Evolutionary conservation across 2,888 invertebrate species (phyloP), one percentile per base, ranked within the genome.

Genomic region (Eupelmus urozonus): DNA sequence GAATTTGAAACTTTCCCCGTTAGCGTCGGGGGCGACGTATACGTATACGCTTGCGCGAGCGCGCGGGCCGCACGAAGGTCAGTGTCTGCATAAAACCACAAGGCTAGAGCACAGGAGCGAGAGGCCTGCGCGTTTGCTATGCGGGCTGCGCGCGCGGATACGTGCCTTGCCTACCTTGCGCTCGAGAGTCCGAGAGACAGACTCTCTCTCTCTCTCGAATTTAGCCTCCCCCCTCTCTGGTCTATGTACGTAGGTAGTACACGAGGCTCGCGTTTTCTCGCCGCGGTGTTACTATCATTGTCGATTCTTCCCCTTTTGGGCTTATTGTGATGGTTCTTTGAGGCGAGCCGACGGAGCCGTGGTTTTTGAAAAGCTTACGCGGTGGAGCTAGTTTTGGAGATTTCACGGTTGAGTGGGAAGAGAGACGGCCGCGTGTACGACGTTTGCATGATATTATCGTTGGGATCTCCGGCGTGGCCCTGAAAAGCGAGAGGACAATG

Each of bases 1-100:
- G 85, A 89, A 89, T 88, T 87, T 87, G 83, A 88, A 89, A 89
- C 87, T 88, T 88, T 87, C 85, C 82, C 87, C 85, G 86, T 86
- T 85, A 82, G 83, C 67, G 45, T 53, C 45, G 65, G n/a, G n/a
- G 27, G 67, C 49, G 45, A 65, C 55, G 76, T 76, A 80, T 81
- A 82, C 82, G 81, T 77, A 69, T 78, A 82, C 51, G 60, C 7
- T 51, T n/a, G 29, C n/a, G 40, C 11, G 27, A 18, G 66, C 34
- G 69, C 73, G 70, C 53, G 82, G 80, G 74, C 76, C 66, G 67
- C 84, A 86, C 87, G 89, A 89, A 89, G 89, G 89, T 89, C 89
- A 89, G 89, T 89, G 89, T 88, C 89, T 89, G 88, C 89, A 89
- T 89, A 88, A 88, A 89, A 88, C 82, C 86, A 85, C 85, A 85